A percentile compares a stretch with the other conserved stretches of the same genome.
phyloP scores from a whole-genome alignment of 2,113 vertebrate genomes.

The Aythya baeri region DNA sequence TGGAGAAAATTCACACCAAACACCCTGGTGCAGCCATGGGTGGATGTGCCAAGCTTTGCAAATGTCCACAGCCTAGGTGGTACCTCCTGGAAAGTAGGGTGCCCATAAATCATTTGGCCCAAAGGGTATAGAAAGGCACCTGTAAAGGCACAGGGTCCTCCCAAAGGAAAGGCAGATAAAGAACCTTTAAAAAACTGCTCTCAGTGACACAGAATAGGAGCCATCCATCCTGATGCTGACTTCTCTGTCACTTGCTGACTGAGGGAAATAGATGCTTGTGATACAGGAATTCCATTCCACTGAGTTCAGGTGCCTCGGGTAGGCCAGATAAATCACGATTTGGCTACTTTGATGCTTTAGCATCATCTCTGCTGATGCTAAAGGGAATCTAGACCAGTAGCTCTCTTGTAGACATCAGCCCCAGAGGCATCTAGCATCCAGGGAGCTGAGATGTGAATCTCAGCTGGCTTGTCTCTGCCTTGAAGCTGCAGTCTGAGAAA shows the following conservation, averaged over 20 bases:
- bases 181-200: not conserved
- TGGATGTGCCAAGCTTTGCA: not conserved
- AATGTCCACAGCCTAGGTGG: not conserved
- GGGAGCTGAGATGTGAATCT: not conserved
- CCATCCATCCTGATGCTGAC: not conserved
- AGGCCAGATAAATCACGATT: not conserved
- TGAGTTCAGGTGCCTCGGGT: not conserved
- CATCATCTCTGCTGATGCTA: not conserved
- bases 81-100: not conserved
- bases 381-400: not conserved
- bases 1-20: not conserved
- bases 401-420: not conserved
- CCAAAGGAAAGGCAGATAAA: not conserved
- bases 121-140: not conserved
- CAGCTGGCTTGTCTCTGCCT: not conserved
- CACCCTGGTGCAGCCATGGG: not conserved
- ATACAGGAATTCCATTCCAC: not conserved
- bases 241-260: not conserved
- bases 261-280: rapidly evolving
- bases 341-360: not conserved
- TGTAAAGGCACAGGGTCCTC: not conserved
- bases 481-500: not conserved
- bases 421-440: not conserved
- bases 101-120: not conserved
- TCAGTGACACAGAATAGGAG: not conserved